Conservation (phyloP, 2,888 invertebrate genomes). For the Sarcophaga subvicina region DNA sequence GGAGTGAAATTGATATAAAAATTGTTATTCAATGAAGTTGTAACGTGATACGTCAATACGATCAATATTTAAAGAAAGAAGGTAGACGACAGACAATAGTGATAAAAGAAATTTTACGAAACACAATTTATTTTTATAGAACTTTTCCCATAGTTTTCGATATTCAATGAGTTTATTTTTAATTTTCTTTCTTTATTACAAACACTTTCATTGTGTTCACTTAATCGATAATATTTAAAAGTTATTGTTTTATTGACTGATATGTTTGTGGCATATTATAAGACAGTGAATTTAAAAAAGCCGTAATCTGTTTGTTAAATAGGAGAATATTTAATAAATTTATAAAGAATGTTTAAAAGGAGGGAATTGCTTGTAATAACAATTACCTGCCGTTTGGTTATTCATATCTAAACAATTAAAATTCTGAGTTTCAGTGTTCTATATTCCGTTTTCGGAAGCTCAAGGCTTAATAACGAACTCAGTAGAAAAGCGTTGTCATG, state of each 20-base stretch:
- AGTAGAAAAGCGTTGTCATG: too few relatives aligned
- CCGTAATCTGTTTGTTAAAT: too few relatives aligned
- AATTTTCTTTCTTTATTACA: neutral
- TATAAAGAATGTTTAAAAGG: neutral
- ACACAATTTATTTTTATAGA: too few relatives aligned
- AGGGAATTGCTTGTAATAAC: neutral
- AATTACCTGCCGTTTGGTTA: too few relatives aligned
- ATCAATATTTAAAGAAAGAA: neutral
- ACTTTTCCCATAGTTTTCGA: too few relatives aligned
- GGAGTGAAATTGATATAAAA: neutral
- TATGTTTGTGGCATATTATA: neutral
- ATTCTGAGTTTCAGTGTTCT: too few relatives aligned
- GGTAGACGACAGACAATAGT: neutral
- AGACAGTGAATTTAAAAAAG: neutral
- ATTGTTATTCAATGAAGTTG: conserved; percentile 12
- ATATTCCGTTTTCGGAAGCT: too few relatives aligned
- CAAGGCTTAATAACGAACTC: too few relatives aligned
- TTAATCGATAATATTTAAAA: neutral
- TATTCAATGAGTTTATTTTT: too few relatives aligned
- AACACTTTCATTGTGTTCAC: neutral
- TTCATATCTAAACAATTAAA: too few relatives aligned
- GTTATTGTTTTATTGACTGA: neutral
- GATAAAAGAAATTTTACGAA: neutral
- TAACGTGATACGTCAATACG: conserved; percentile 20
- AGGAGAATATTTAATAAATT: too few relatives aligned